Conservation (phyloP, 2,888 invertebrate species). For the Apamea monoglypha region DNA sequence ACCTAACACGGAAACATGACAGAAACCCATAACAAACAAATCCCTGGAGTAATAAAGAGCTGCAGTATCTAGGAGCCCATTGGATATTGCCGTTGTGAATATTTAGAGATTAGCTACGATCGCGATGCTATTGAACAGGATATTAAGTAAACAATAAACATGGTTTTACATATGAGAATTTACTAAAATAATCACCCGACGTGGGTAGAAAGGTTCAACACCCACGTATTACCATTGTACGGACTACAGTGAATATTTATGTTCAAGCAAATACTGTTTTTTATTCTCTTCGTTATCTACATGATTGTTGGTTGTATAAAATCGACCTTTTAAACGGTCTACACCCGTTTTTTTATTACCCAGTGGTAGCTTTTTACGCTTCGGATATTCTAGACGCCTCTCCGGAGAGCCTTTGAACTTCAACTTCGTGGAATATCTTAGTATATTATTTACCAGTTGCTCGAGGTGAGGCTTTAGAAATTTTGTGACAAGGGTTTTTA, state of each 20-base stretch:
- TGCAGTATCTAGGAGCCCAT: slow-evolving; percentile 54
- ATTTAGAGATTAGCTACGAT: slow-evolving; percentile 54
- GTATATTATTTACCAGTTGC: slow-evolving; percentile 69
- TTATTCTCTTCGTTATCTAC: slow-evolving; percentile 56
- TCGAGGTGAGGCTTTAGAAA: slow-evolving; percentile 38
- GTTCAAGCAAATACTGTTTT: slow-evolving; percentile 56
- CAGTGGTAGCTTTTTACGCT: slow-evolving; percentile 74
- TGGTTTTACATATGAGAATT: slow-evolving; percentile 61
- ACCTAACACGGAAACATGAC: slow-evolving; percentile 69
- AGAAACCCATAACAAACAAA: slow-evolving; percentile 66
- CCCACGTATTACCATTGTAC: slow-evolving; percentile 68
- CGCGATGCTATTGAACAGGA: slow-evolving; percentile 53
- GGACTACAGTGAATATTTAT: slow-evolving; percentile 64
- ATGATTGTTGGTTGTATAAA: slow-evolving; percentile 59
- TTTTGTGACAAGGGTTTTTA: slow-evolving; percentile 23
- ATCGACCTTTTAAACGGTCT: slow-evolving; percentile 57
- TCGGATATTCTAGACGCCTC: slow-evolving; percentile 74
- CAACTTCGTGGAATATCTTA: slow-evolving; percentile 70
- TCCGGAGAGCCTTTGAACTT: slow-evolving; percentile 73
- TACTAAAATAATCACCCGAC: slow-evolving; percentile 64
- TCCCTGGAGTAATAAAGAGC: slow-evolving; percentile 53
- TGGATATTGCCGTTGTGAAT: slow-evolving; percentile 51
- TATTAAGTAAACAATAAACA: slow-evolving; percentile 65
- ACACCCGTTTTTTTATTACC: slow-evolving; percentile 67
- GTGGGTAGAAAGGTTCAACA: slow-evolving; percentile 64